A percentile compares a stretch with the other conserved stretches of the same genome.
Conservation (phyloP, 2,888 invertebrate genomes). For the Trachelus iudaicus region DNA sequence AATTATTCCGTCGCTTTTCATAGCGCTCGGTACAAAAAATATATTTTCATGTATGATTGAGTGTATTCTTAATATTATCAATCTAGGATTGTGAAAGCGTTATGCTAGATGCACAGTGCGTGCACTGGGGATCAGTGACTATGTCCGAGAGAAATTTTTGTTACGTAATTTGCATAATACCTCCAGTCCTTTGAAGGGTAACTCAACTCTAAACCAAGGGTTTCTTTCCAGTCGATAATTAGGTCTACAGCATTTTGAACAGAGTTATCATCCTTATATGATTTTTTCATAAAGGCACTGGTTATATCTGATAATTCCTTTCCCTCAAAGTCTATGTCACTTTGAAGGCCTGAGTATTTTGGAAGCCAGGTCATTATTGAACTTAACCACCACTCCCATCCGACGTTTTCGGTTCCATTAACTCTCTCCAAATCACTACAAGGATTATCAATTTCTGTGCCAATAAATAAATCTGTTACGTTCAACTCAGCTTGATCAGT, state of each 20-base stretch:
- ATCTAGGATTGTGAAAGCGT: neutral
- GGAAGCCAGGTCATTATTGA: conserved; percentile 51
- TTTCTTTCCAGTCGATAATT: conserved; percentile 49
- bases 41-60: conserved; percentile 37
- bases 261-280: neutral
- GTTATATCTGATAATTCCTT: conserved; percentile 22
- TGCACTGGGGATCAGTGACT: conserved; percentile 28
- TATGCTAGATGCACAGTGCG: neutral
- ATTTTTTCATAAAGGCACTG: conserved; percentile 20
- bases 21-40: conserved; percentile 60
- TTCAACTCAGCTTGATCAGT: neutral
- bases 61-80: neutral
- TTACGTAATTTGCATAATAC: conserved; percentile 43
- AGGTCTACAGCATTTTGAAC: conserved; percentile 32
- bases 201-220: conserved; percentile 41
- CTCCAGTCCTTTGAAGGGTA: conserved; percentile 47
- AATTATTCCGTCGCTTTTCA: neutral
- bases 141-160: conserved; percentile 41
- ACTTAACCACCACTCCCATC: conserved; percentile 53
- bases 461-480: conserved; percentile 13
- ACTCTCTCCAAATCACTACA: conserved; percentile 21
- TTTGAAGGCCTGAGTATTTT: conserved; percentile 33
- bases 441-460: conserved; percentile 19
- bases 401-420: conserved; percentile 15
- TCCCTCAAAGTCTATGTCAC: conserved; percentile 7